Evolutionary conservation across 2,113 vertebrate species (phyloP), one percentile per base, ranked within the genome.

Genomic region (Daboia siamensis): DNA sequence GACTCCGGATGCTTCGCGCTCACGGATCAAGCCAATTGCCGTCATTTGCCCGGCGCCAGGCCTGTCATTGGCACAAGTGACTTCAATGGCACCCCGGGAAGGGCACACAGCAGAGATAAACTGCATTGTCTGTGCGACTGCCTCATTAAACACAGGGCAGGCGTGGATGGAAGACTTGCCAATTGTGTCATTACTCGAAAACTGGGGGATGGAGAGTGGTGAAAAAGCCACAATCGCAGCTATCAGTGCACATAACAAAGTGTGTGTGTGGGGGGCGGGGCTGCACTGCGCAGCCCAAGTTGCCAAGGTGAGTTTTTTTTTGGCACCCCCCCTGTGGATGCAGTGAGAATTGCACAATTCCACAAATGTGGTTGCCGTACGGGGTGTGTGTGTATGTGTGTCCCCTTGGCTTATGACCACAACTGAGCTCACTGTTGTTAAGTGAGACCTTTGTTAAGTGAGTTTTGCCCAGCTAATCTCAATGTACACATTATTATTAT

Each of bases 121-220:
- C 33, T 12, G 13, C n/a, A 33, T 69, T 33, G 64, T 17, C 15
- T 33, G 64, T 1, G 3, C 15, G 64, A n/a, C 15, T 33, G n/a
- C 13, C 29, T 74, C 29, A 33, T 74, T 74, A 1, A 69, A 69
- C 29, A 29, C 59, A 61, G 11, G 11, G 26, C 61, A n/a, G 26
- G 29, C 1, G 6, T 33, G 12, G 64, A 74, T 17, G 29, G n/a
- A 74, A 74, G n/a, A 6, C 5, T 33, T 74, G 64, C 33, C 29
- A 33, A 17, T 74, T 74, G 64, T 33, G n/a, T 74, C 64, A 15
- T 33, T 74, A 3, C 13, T 74, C n/a, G 64, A 74, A 17, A 74
- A 33, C 13, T 33, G 64, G 0, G 4, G 61, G 29, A n/a, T 11
- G 12, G 9, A 4, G 26, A 48, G 4, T 0, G 8, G 26, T 0